Percentiles rank a stretch among this genome's conserved stretches.
These are phyloP conservation scores for Penaeus vannamei DNA, from an alignment of 1,140 invertebrate species.

Conservation along the genomic window DNA sequence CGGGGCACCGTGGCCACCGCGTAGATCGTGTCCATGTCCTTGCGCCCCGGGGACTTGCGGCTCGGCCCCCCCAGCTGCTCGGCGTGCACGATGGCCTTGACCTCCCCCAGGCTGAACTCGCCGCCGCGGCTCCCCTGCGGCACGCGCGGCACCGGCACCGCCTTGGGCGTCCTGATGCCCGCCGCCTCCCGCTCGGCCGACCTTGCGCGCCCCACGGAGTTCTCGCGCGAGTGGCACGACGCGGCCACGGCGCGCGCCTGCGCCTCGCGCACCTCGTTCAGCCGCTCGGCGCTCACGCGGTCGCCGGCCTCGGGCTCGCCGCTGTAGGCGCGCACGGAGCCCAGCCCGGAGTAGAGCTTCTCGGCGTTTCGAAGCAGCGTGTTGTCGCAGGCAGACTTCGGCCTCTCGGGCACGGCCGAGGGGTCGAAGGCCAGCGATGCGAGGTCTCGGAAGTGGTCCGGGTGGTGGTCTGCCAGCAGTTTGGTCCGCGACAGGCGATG, in stretches of 20 bases:
- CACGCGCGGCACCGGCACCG: constrained; percentile 57
- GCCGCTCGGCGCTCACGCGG: constrained; percentile 43
- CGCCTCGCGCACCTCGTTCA: constrained; percentile 52
- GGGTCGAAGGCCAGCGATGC: constrained; percentile 63
- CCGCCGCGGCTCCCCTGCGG: constrained; percentile 47
- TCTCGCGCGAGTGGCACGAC: constrained; percentile 47
- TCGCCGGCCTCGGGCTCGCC: constrained; percentile 44
- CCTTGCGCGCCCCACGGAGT: constrained; percentile 47
- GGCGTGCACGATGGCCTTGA: constrained; percentile 63
- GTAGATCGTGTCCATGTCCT: constrained; percentile 60
- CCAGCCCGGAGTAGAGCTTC: constrained; percentile 55
- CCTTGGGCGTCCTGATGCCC: constrained; percentile 60
- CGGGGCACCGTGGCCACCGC: constrained; percentile 75
- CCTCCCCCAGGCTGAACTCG: constrained; percentile 58
- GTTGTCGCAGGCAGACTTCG: constrained; percentile 68
- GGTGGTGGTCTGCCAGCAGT: constrained; percentile 45
- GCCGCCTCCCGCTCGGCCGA: constrained; percentile 60
- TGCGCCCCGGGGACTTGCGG: constrained; percentile 68
- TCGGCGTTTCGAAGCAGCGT: constrained; percentile 57
- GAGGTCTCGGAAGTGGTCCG: constrained; percentile 58
- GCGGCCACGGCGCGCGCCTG: constrained; percentile 44
- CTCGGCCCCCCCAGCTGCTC: constrained; percentile 52
- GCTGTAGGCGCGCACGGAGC: constrained; percentile 54
- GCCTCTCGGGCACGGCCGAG: constrained; percentile 64
- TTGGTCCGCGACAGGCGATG: constrained; percentile 42